Percentiles rank a stretch among this genome's conserved stretches.
Conservation (phyloP, 1,140 invertebrate genomes). For the Drosophila asahinai region DNA sequence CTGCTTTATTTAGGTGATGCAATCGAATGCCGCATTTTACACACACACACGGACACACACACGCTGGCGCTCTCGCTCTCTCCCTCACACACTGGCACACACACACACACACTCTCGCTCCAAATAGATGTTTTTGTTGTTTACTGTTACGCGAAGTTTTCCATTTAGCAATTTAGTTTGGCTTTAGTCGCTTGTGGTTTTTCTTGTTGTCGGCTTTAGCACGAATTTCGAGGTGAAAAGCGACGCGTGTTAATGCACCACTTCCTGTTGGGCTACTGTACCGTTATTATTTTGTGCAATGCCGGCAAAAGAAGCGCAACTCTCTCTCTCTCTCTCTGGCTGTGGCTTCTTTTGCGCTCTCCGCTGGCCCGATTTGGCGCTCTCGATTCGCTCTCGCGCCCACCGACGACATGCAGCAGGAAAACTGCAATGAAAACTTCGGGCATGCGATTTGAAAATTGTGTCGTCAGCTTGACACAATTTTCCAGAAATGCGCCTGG, state of each 20-base stretch:
- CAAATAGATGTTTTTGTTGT: slow-evolving; percentile 38
- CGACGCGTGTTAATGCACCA: slow-evolving; percentile 83
- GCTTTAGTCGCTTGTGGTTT: slow-evolving; percentile 14
- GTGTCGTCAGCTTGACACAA: slow-evolving; percentile 83
- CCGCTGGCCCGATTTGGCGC: slow-evolving; percentile 20
- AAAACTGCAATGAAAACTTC: slow-evolving; percentile 68
- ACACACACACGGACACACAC: slow-evolving; percentile 8
- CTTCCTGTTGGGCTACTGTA: slow-evolving; percentile 84
- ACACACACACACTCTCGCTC: slow-evolving; percentile 22
- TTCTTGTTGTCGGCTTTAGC: slow-evolving; percentile 51
- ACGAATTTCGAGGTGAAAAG: slow-evolving; percentile 53
- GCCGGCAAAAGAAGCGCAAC: slow-evolving; percentile 56
- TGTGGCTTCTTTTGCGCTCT: background rate
- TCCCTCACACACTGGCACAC: slow-evolving; percentile 11
- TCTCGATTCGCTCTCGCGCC: slow-evolving; percentile 33
- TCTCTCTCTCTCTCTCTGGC: slow-evolving; percentile 5
- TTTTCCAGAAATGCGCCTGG: slow-evolving; percentile 84
- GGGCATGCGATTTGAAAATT: slow-evolving; percentile 82
- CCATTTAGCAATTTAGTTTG: slow-evolving; percentile 31
- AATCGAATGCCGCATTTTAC: slow-evolving; percentile 52
- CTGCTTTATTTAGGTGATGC: slow-evolving; percentile 63
- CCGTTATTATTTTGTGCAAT: slow-evolving; percentile 75
- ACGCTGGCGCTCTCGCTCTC: background rate
- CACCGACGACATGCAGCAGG: slow-evolving; percentile 31
- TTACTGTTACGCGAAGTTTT: slow-evolving; percentile 49